Evolutionary conservation across 2,888 invertebrate genomes (phyloP), one percentile per base, ranked within the genome.

Genomic region (Caenorhabditis panamensis): DNA sequence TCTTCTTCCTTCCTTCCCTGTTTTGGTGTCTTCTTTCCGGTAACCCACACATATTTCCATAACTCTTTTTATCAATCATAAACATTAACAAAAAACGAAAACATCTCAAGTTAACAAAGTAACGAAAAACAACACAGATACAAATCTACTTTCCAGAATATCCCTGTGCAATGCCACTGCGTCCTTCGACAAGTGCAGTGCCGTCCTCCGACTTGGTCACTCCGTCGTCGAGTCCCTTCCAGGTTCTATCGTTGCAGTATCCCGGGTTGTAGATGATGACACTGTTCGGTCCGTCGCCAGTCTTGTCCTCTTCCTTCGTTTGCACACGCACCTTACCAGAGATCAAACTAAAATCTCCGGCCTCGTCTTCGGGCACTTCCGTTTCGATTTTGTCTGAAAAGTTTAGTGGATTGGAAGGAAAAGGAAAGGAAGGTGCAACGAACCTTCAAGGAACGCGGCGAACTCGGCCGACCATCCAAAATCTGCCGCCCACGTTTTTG

Each of bases 181-280:
- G 62, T 8, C 89, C 89, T 54, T 88, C 93, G 83, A 93, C 93
- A 6, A 94, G 94, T 18, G 20, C 44, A 8, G 82, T 84, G 77
- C 93, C 91, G 77, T 93, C 93, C 0, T 95, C 94, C 63, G 51
- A n/a, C 94, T 36, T 72, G 26, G 36, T 53, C 49, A 95, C 91
- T 82, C 94, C 94, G 88, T 94, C 95, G 88, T 96, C 95, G 66
- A 97, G 92, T 0, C 97, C 97, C 89, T 94, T 94, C 96, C 96
- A 97, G 2, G 94, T 94, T 87, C 95, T 93, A 6, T 93, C 92
- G 51, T 93, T 92, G 22, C 68, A 77, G 59, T 58, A 78, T 49
- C 76, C 76, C 8, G 87, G 85, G n/a, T 84, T 82, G 51, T 85
- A 85, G 26, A 87, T 66, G 0, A 78, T 76, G 1, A 87, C 58